A percentile compares a stretch with the other conserved stretches of the same genome.
These are phyloP conservation scores for Oceanites oceanicus DNA, from an alignment of 2,113 vertebrate species.

Conservation along the genomic window DNA sequence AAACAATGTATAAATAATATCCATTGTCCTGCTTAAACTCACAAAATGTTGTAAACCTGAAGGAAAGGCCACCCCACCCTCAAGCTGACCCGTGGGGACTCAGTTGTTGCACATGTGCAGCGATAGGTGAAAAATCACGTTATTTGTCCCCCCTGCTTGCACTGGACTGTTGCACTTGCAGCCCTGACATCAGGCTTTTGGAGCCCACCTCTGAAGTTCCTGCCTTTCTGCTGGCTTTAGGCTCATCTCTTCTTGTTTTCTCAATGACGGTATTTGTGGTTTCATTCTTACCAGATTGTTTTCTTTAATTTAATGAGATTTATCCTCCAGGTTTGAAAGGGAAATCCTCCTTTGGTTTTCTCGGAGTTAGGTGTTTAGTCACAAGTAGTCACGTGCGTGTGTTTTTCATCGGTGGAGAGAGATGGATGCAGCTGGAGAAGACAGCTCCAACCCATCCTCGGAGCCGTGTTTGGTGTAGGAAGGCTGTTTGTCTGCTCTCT, in stretches of 20 bases:
- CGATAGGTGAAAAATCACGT: background rate
- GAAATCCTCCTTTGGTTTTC: conserved; percentile 46
- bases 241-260: background rate
- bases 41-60: background rate
- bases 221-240: background rate
- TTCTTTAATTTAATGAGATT: conserved; percentile 11
- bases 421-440: background rate
- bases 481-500: conserved; percentile 5
- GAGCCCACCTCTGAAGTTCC: background rate
- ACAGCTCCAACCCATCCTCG: background rate
- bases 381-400: background rate
- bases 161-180: background rate
- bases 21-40: background rate
- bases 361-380: conserved; percentile 11
- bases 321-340: conserved; percentile 7
- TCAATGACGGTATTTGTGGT: background rate
- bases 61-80: background rate
- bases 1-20: background rate
- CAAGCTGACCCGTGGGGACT: background rate
- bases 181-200: background rate
- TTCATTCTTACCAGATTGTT: background rate
- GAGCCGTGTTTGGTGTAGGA: background rate
- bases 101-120: background rate
- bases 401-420: background rate
- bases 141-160: background rate